A percentile compares a stretch with the other conserved stretches of the same genome.
These are phyloP conservation scores for Brachypodius melanocephalos DNA, from an alignment of 2,113 vertebrate species.

Conservation along the genomic window DNA sequence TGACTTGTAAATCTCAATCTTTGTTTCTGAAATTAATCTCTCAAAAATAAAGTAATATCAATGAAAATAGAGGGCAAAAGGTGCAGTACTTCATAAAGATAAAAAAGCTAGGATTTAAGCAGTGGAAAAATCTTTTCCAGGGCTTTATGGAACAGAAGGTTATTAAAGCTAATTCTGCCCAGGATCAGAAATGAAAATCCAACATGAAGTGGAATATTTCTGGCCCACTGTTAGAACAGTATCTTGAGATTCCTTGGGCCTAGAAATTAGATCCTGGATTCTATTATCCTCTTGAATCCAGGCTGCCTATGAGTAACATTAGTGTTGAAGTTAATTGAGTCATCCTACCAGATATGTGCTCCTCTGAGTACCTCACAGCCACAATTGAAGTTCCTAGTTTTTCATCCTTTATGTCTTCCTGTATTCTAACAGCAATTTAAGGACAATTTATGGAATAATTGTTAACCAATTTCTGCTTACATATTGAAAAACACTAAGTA, in stretches of 20 bases:
- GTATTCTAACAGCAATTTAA: neutral
- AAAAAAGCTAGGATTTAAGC: neutral
- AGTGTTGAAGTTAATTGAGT: neutral
- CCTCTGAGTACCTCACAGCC: neutral
- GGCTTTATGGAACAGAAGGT: neutral
- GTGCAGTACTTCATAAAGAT: neutral
- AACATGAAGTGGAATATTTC: neutral
- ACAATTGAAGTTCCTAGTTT: neutral
- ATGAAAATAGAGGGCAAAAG: neutral
- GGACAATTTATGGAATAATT: neutral
- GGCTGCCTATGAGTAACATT: neutral
- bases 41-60: neutral
- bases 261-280: neutral
- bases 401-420: neutral
- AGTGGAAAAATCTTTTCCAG: neutral
- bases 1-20: neutral
- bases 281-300: neutral
- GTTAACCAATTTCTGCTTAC: neutral
- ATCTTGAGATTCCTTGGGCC: neutral
- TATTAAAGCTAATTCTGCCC: neutral
- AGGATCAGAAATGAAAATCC: neutral
- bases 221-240: neutral
- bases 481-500: neutral
- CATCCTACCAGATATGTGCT: neutral
- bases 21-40: neutral